phyloP scores from a whole-genome alignment of 2,113 vertebrate genomes.

The Elaphurus davidianus region DNA sequence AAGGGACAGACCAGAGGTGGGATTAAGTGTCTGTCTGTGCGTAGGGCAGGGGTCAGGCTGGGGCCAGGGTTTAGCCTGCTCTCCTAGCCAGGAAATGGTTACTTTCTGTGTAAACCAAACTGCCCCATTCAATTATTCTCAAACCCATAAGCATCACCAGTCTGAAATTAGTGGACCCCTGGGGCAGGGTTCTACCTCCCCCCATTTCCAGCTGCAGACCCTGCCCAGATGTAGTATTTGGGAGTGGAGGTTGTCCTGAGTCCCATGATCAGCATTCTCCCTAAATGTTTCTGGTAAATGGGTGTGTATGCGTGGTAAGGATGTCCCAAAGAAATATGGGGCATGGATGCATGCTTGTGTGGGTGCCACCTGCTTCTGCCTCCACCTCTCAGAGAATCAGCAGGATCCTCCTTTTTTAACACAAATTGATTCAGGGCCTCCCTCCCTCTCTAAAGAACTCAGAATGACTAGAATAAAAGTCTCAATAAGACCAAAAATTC shows the following conservation, averaged over 20 bases:
- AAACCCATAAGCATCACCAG: not conserved
- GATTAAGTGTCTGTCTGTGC: not conserved
- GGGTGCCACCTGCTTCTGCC: not conserved
- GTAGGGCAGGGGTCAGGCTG: not conserved
- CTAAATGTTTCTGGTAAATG: not conserved
- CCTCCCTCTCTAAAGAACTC: not conserved
- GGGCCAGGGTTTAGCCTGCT: not conserved
- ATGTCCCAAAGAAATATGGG: not conserved
- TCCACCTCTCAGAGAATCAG: not conserved
- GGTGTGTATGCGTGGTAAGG: not conserved
- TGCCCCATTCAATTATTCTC: not conserved
- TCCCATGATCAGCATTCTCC: not conserved
- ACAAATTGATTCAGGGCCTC: not conserved
- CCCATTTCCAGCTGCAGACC: not conserved
- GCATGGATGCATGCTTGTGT: not conserved
- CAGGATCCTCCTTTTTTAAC: not conserved
- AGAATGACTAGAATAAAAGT: not conserved
- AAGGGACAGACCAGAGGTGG: not conserved
- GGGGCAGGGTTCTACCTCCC: not conserved
- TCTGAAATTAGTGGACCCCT: not conserved
- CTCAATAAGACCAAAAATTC: not conserved
- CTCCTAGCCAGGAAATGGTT: not conserved
- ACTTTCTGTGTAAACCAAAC: conserved; percentile 11
- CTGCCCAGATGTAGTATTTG: not conserved
- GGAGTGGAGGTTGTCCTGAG: not conserved